These are phyloP conservation scores for Onychomys torridus DNA, from an alignment of 2,797 vertebrate species.

Conservation along the genomic window DNA sequence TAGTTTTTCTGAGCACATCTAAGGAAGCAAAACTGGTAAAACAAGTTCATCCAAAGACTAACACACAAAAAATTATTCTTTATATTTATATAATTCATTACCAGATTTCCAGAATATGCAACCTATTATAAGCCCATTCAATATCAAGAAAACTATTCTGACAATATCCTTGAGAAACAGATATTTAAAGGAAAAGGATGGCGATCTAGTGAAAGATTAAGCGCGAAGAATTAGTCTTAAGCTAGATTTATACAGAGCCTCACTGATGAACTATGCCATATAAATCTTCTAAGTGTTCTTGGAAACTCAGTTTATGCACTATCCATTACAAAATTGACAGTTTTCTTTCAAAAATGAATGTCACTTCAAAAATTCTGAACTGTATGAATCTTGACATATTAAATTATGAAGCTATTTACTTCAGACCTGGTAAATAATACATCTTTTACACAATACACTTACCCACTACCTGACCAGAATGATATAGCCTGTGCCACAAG, in stretches of 20 bases:
- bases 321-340: slow-evolving; percentile 77
- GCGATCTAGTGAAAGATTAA: slow-evolving; percentile 63
- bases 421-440: slow-evolving; percentile 81
- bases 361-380: slow-evolving; percentile 83
- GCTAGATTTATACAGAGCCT: slow-evolving; percentile 70
- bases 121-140: slow-evolving; percentile 63
- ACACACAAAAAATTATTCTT: not conserved
- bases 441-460: slow-evolving; percentile 80
- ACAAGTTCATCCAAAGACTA: not conserved
- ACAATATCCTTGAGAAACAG: slow-evolving; percentile 53
- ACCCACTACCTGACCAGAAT: slow-evolving; percentile 64
- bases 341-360: slow-evolving; percentile 77
- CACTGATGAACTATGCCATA: slow-evolving; percentile 52
- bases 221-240: slow-evolving; percentile 67
- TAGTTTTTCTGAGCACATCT: not conserved
- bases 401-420: slow-evolving; percentile 83
- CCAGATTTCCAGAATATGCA: slow-evolving; percentile 71
- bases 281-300: slow-evolving; percentile 72
- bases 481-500: slow-evolving; percentile 36
- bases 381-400: slow-evolving; percentile 78
- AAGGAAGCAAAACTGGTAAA: not conserved
- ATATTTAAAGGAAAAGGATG: slow-evolving; percentile 77
- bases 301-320: slow-evolving; percentile 57
- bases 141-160: slow-evolving; percentile 35
- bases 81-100: slow-evolving; percentile 61